Evolutionary conservation across 2,888 invertebrate genomes (phyloP).

Genomic region (Leptothorax acervorum): DNA sequence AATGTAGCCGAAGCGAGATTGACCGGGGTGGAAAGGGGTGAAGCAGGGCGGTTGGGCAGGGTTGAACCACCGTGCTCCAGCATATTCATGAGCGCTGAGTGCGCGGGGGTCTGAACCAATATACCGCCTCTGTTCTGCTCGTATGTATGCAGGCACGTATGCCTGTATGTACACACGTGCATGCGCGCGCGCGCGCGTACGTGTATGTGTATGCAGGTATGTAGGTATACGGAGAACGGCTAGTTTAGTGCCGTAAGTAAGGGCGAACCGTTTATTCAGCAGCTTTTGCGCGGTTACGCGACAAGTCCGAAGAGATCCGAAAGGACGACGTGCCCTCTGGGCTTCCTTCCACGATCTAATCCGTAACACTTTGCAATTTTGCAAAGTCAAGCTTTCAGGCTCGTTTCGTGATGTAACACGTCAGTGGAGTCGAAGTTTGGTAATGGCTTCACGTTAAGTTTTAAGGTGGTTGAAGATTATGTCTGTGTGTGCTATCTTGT

Average conservation of each 20-base stretch:
- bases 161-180: conserved; percentile 55
- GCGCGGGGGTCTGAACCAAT: conserved; percentile 82
- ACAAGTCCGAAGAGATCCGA: conserved; percentile 66
- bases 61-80: conserved; percentile 80
- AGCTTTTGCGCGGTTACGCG: conserved; percentile 75
- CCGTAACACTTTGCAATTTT: conserved; percentile 54
- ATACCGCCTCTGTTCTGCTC: conserved; percentile 73
- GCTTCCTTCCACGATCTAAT: conserved; percentile 64
- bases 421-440: conserved; percentile 40
- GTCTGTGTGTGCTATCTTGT: background rate
- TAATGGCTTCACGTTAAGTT: conserved; percentile 50
- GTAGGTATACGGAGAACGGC: conserved; percentile 61
- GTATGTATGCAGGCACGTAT: conserved; percentile 63
- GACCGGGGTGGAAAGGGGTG: conserved; percentile 76
- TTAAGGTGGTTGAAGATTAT: conserved; percentile 27
- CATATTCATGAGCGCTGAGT: conserved; percentile 84
- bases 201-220: conserved; percentile 41
- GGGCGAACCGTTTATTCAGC: conserved; percentile 77
- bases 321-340: conserved; percentile 49
- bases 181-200: conserved; percentile 6
- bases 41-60: conserved; percentile 74
- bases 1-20: conserved; percentile 77
- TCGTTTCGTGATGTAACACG: conserved; percentile 43
- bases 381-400: conserved; percentile 47
- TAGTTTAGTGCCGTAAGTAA: conserved; percentile 73